These are phyloP conservation scores for Ophonus ardosiacus DNA, from an alignment of 2,888 invertebrate species.

Conservation along the genomic window DNA sequence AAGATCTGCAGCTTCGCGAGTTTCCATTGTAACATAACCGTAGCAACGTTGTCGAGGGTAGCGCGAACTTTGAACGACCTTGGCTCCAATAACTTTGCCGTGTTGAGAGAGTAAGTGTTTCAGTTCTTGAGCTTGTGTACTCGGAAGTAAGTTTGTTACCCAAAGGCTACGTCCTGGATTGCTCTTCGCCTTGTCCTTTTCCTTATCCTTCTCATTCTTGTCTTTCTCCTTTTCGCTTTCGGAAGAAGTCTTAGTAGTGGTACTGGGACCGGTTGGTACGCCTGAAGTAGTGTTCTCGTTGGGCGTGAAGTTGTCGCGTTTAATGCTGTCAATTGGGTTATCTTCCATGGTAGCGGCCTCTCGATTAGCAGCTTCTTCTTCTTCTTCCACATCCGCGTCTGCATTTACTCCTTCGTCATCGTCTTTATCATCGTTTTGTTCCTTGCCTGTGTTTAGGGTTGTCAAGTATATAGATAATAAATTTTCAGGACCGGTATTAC, in stretches of 20 bases:
- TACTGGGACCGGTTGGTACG: constrained; percentile 63
- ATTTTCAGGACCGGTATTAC: too few species aligned
- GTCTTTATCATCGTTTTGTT: constrained; percentile 61
- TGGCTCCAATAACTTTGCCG: constrained; percentile 96
- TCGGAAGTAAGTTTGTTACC: constrained; percentile 95
- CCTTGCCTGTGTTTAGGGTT: too few species aligned
- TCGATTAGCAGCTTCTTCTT: constrained; percentile 64
- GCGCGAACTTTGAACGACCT: constrained; percentile 96
- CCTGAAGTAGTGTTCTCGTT: constrained; percentile 65
- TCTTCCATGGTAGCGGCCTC: constrained; percentile 66
- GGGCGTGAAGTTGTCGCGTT: constrained; percentile 67
- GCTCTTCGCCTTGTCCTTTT: constrained; percentile 67
- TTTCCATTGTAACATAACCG: constrained; percentile 97
- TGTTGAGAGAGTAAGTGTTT: constrained; percentile 94
- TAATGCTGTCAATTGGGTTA: constrained; percentile 67
- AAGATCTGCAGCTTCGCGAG: constrained; percentile 91
- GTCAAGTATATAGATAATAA: too few species aligned
- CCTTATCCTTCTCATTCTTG: constrained; percentile 64
- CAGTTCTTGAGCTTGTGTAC: constrained; percentile 95
- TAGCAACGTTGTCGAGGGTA: constrained; percentile 96
- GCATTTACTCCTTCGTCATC: constrained; percentile 67
- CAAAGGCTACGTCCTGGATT: constrained; percentile 87
- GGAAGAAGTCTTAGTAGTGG: constrained; percentile 53
- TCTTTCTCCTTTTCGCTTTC: constrained; percentile 65
- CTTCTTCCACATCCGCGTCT: constrained; percentile 58